These are phyloP conservation scores for Sphyrna mokarran DNA, from an alignment of 2,113 vertebrate genomes.

Conservation along the genomic window DNA sequence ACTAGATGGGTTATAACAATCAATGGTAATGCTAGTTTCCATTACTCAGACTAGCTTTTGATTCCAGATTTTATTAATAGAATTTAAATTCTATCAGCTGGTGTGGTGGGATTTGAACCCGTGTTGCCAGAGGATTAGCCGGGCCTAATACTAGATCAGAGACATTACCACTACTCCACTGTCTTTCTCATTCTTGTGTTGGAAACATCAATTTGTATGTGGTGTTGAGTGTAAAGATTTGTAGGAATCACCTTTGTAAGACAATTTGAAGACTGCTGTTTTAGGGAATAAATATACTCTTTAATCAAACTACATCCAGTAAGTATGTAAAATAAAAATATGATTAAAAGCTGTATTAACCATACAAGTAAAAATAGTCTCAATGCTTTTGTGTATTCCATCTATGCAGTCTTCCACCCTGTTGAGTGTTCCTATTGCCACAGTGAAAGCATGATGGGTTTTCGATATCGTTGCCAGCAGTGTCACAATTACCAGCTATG, in stretches of 20 bases:
- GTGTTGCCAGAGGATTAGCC: no score
- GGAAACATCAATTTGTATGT: neutral
- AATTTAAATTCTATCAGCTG: no score
- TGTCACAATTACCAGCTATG: constrained; percentile 99
- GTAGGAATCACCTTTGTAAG: neutral
- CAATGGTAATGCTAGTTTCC: no score
- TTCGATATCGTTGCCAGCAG: constrained; percentile 98
- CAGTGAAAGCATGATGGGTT: constrained; percentile 98
- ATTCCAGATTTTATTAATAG: no score
- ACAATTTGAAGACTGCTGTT: neutral
- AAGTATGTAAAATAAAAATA: neutral
- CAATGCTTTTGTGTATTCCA: constrained; percentile 37
- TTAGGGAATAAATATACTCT: neutral
- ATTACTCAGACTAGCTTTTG: no score
- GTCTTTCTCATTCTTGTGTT: neutral
- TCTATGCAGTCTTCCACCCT: constrained; percentile 91
- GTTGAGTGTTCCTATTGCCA: constrained; percentile 98
- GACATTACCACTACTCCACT: no score
- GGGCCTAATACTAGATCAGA: no score
- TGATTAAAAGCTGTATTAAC: neutral
- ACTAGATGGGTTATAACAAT: no score
- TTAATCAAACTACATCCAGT: neutral
- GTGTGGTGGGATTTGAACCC: no score
- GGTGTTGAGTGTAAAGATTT: neutral
- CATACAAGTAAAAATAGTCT: neutral